These are phyloP conservation scores for Pituophis catenifer DNA, from an alignment of 2,113 vertebrate genomes.

Conservation along the genomic window DNA sequence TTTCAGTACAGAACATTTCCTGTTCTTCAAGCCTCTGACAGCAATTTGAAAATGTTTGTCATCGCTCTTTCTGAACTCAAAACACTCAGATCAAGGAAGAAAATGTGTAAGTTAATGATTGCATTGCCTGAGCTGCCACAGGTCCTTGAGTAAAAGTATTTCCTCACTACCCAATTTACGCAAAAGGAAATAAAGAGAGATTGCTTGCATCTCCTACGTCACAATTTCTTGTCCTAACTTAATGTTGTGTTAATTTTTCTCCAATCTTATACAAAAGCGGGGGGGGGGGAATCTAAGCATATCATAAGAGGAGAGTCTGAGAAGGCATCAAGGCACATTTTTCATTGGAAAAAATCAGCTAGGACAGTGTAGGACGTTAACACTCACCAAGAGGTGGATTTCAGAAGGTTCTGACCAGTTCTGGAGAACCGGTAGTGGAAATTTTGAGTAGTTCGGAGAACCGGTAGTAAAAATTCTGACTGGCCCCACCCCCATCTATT, in stretches of 20 bases:
- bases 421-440: too few relatives aligned
- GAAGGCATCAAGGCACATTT: background rate
- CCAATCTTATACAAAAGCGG: background rate
- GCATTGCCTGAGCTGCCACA: background rate
- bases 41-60: background rate
- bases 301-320: background rate
- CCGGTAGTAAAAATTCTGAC: too few relatives aligned
- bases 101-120: background rate
- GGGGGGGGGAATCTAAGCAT: background rate
- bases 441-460: too few relatives aligned
- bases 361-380: background rate
- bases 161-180: background rate
- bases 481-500: too few relatives aligned
- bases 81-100: background rate
- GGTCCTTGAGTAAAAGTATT: background rate
- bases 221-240: background rate
- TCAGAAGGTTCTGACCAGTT: too few relatives aligned
- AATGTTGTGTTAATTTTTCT: background rate
- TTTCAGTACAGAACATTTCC: background rate
- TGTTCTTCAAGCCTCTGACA: background rate
- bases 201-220: background rate
- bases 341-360: background rate
- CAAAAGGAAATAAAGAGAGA: background rate
- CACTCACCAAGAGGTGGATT: too few relatives aligned
- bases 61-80: background rate